These are phyloP conservation scores for Camponotus vicinus DNA, from an alignment of 1,140 invertebrate genomes.

Conservation along the genomic window DNA sequence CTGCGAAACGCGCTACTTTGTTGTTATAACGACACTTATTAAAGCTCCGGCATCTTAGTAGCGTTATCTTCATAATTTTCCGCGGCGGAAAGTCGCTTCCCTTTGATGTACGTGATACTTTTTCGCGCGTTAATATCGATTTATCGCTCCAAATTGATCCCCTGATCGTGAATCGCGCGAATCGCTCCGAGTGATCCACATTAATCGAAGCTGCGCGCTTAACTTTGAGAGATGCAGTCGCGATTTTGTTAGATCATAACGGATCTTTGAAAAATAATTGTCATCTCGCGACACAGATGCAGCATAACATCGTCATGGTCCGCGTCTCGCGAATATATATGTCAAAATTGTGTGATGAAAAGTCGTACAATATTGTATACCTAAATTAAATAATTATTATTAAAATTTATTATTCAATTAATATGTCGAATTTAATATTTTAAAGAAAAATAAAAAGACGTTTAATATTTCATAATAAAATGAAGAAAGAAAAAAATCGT, in stretches of 20 bases:
- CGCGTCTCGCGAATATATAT: neutral
- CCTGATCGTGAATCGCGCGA: neutral
- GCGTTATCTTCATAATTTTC: slow-evolving; percentile 33
- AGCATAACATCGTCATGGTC: slow-evolving; percentile 16
- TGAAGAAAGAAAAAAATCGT: neutral
- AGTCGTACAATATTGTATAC: neutral
- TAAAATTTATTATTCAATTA: too few relatives aligned
- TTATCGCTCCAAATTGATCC: slow-evolving; percentile 11
- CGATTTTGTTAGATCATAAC: slow-evolving; percentile 43
- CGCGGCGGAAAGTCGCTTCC: neutral
- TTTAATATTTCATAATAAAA: neutral
- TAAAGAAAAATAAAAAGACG: neutral
- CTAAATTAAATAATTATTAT: too few relatives aligned
- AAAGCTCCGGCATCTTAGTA: neutral
- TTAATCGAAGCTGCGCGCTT: neutral
- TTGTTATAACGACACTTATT: slow-evolving; percentile 25
- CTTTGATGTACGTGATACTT: neutral
- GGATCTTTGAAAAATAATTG: slow-evolving; percentile 52
- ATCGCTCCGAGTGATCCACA: neutral
- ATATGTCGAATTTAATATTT: neutral
- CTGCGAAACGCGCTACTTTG: slow-evolving; percentile 30
- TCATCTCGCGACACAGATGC: slow-evolving; percentile 26
- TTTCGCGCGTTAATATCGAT: neutral
- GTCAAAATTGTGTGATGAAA: neutral
- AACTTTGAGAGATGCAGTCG: slow-evolving; percentile 34